Evolutionary conservation across 1,140 invertebrate species (phyloP).

Genomic region (Apis cerana): DNA sequence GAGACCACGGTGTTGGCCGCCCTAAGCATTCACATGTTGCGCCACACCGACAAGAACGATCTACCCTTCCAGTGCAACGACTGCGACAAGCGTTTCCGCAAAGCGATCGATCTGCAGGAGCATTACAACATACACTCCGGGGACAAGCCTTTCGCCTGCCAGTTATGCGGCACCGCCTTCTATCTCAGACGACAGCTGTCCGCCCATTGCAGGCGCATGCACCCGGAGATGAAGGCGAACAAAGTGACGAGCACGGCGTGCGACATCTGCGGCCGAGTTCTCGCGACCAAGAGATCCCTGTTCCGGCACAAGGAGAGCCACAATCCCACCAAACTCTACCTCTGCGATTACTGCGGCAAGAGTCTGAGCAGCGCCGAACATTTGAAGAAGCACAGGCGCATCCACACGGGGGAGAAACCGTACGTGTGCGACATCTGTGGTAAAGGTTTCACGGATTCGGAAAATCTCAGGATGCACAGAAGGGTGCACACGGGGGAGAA

Average conservation of each 20-base stretch:
- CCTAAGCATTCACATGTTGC: constrained; percentile 75
- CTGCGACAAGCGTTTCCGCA: constrained; percentile 84
- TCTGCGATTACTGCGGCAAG: constrained; percentile 90
- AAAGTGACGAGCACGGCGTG: constrained; percentile 78
- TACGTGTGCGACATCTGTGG: constrained; percentile 85
- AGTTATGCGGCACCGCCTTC: constrained; percentile 83
- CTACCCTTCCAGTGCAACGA: constrained; percentile 84
- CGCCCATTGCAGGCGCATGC: constrained; percentile 73
- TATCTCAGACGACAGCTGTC: constrained; percentile 75
- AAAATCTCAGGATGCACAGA: constrained; percentile 79
- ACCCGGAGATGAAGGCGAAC: constrained; percentile 77
- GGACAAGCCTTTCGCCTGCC: constrained; percentile 82
- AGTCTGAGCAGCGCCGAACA: constrained; percentile 87
- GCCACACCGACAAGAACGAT: constrained; percentile 75
- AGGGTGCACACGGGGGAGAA: constrained; percentile 81
- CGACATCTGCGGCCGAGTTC: constrained; percentile 79
- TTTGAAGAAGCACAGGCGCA: constrained; percentile 86
- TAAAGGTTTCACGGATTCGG: constrained; percentile 81
- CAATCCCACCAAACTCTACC: constrained; percentile 83
- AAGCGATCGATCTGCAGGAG: constrained; percentile 77
- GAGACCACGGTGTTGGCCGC: constrained; percentile 77
- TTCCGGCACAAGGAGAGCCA: constrained; percentile 84
- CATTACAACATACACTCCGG: constrained; percentile 80
- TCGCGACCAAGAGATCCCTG: constrained; percentile 79
- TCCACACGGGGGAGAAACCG: constrained; percentile 88